phyloP scores from a whole-genome alignment of 1,140 invertebrate genomes.

The Aradophagus sp. region DNA sequence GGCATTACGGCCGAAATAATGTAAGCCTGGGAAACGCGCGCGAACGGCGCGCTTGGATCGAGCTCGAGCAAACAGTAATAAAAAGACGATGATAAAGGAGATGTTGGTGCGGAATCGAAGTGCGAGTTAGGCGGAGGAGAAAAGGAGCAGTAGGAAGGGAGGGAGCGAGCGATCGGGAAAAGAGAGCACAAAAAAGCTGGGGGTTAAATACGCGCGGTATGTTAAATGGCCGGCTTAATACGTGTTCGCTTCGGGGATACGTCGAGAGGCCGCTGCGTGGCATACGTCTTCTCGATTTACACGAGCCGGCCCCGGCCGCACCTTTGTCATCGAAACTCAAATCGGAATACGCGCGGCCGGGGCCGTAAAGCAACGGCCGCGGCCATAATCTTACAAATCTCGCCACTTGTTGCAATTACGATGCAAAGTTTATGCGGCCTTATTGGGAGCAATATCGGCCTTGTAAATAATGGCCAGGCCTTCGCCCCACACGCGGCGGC shows the following conservation, averaged over 20 bases:
- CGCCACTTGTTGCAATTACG: conserved; percentile 45
- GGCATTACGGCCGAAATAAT: conserved; percentile 40
- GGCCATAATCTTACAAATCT: conserved; percentile 40
- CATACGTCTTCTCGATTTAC: conserved; percentile 73
- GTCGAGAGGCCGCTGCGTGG: conserved; percentile 63
- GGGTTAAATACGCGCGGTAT: conserved; percentile 71
- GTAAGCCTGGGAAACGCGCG: conserved; percentile 37
- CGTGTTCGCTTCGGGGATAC: conserved; percentile 70
- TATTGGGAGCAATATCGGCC: conserved; percentile 45
- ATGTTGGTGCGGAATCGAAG: conserved; percentile 50
- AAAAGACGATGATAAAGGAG: conserved; percentile 51
- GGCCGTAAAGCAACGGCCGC: conserved; percentile 17
- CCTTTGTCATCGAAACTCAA: conserved; percentile 34
- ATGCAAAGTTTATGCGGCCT: conserved; percentile 41
- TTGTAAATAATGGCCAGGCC: conserved; percentile 39
- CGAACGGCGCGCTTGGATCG: conserved; percentile 8
- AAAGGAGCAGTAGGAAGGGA: conserved; percentile 16
- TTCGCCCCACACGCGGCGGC: conserved; percentile 20
- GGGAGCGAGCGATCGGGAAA: conserved; percentile 8
- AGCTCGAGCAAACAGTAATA: conserved; percentile 42
- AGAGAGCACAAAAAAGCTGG: conserved; percentile 23
- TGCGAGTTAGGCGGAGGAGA: conserved; percentile 44
- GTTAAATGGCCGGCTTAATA: conserved; percentile 74
- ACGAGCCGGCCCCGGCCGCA: conserved; percentile 48
- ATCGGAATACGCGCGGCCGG: conserved; percentile 23